Evolutionary conservation across 2,888 invertebrate genomes (phyloP).

Genomic region (Siphlonurus alternatus): DNA sequence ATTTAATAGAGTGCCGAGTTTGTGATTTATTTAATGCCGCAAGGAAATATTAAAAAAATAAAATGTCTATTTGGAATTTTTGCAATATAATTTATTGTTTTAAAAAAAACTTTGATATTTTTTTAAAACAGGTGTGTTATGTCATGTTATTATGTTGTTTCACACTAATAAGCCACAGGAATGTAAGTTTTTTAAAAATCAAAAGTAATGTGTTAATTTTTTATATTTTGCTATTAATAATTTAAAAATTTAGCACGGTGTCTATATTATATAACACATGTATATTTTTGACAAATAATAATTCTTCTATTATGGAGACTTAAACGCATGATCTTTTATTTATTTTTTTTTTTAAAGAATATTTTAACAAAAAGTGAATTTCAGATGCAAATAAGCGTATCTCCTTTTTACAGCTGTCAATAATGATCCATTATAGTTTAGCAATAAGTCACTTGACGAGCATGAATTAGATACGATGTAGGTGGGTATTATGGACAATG

Average conservation of each 20-base stretch:
- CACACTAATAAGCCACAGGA: too few relatives aligned
- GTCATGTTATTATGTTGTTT: too few relatives aligned
- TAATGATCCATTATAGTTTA: not conserved
- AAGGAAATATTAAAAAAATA: too few relatives aligned
- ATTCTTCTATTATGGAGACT: not conserved
- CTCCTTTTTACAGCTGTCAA: not conserved
- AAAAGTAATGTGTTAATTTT: not conserved
- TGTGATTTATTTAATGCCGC: not conserved
- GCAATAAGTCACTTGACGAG: too few relatives aligned
- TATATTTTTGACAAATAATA: not conserved
- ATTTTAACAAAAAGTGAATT: not conserved
- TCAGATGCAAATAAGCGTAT: not conserved
- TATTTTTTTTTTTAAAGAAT: too few relatives aligned
- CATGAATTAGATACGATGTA: not conserved
- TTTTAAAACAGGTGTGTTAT: too few relatives aligned
- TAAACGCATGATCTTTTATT: not conserved
- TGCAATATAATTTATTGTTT: too few relatives aligned
- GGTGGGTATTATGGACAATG: not conserved
- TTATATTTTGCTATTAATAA: not conserved
- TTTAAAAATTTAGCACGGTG: not conserved
- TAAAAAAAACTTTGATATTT: too few relatives aligned
- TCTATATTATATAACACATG: not conserved
- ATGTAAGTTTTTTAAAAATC: not conserved
- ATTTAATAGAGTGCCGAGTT: not conserved
- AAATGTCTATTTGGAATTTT: too few relatives aligned